phyloP scores from a whole-genome alignment of 2,888 invertebrate genomes.

The Trissolcus brochymenae region DNA sequence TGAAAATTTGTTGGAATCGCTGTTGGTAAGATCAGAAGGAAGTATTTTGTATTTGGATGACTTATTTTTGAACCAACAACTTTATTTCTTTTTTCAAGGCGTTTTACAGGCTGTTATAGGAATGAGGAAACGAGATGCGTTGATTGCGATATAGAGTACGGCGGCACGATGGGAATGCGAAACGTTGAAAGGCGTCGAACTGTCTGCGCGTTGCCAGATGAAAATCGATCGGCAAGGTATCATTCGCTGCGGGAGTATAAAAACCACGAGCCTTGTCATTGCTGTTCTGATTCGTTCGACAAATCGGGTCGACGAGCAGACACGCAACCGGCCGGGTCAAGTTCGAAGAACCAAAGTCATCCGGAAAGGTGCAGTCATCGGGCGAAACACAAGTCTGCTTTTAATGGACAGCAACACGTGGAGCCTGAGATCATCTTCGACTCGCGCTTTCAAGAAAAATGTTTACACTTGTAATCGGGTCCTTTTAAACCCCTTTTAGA shows the following conservation, averaged over 20 bases:
- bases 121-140: constrained; percentile 46
- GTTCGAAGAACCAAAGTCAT: constrained; percentile 32
- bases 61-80: constrained; percentile 10
- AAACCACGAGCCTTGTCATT: constrained; percentile 30
- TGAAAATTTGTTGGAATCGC: no score
- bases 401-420: constrained; percentile 30
- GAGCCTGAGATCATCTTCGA: constrained; percentile 7
- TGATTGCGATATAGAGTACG: constrained; percentile 29
- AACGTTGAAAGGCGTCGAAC: constrained; percentile 19
- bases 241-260: constrained; percentile 13
- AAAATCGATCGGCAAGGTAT: constrained; percentile 36
- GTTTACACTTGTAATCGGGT: no score
- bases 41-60: background rate
- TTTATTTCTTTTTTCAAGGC: constrained; percentile 33
- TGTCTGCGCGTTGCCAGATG: constrained; percentile 22
- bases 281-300: constrained; percentile 28
- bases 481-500: no score
- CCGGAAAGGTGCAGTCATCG: background rate
- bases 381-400: background rate
- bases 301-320: constrained; percentile 29
- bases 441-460: no score
- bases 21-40: no score
- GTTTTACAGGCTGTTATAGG: constrained; percentile 30
- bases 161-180: constrained; percentile 40
- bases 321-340: constrained; percentile 26